A percentile compares a stretch with the other conserved stretches of the same genome.
Evolutionary conservation across 2,888 invertebrate species (phyloP).

Genomic region (Hyles lineata): DNA sequence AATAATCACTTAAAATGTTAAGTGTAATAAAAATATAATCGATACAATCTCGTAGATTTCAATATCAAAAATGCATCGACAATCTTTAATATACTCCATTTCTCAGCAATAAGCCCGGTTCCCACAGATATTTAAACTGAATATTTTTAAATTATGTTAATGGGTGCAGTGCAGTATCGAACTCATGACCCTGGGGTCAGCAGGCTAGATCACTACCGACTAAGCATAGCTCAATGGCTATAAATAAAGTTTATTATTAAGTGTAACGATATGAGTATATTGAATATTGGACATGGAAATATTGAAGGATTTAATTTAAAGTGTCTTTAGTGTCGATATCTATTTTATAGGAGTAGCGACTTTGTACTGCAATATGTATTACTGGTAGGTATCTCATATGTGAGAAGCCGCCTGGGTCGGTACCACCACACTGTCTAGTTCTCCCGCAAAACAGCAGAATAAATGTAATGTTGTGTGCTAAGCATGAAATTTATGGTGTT

Average conservation of each 20-base stretch:
- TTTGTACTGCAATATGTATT: neutral
- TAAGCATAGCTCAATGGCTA: neutral
- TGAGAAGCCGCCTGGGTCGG: too few species aligned
- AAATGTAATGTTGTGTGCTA: too few species aligned
- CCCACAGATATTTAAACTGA: neutral
- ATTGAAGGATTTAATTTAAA: neutral
- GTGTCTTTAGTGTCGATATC: neutral
- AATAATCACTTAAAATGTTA: neutral
- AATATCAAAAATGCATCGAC: neutral
- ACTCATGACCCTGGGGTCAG: conserved; percentile 16
- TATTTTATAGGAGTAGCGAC: neutral
- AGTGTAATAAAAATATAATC: neutral
- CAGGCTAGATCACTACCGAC: conserved; percentile 18
- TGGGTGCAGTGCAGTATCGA: neutral
- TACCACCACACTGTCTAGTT: too few species aligned
- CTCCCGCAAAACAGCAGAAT: too few species aligned
- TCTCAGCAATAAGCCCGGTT: neutral
- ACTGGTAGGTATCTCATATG: too few species aligned
- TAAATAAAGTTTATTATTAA: conserved; percentile 12
- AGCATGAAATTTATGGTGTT: too few species aligned
- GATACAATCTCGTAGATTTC: neutral
- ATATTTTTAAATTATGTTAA: conserved; percentile 25
- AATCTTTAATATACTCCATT: conserved; percentile 2
- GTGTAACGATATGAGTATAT: conserved; percentile 7
- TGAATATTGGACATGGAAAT: neutral